These are phyloP conservation scores for Echinops telfairi DNA, from an alignment of 2,113 vertebrate genomes.

Conservation along the genomic window DNA sequence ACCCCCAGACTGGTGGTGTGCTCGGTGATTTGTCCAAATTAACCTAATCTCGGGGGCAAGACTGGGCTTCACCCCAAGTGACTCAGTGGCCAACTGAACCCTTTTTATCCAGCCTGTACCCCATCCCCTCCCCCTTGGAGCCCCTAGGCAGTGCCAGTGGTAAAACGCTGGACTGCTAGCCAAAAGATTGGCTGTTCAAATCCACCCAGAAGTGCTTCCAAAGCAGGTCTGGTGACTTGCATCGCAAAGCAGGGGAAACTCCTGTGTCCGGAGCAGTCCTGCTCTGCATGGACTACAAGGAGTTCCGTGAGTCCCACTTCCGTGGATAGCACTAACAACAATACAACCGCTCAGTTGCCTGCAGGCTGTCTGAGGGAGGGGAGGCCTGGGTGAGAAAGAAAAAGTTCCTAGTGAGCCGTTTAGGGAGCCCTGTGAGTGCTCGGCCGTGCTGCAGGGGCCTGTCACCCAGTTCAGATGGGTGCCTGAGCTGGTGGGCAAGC, in stretches of 20 bases:
- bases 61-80: background rate
- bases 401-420: background rate
- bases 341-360: background rate
- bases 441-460: background rate
- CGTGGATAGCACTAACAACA: background rate
- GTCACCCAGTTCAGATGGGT: background rate
- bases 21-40: constrained; percentile 27
- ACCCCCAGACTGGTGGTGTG: background rate
- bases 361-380: background rate
- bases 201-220: background rate
- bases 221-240: background rate
- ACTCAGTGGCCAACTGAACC: background rate
- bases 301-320: background rate
- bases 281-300: background rate
- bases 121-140: background rate
- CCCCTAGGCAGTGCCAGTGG: background rate
- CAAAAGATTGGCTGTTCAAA: background rate
- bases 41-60: constrained; percentile 31
- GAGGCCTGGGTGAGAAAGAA: background rate
- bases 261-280: background rate
- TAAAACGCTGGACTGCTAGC: background rate
- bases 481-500: background rate
- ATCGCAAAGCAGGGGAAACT: background rate
- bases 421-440: background rate
- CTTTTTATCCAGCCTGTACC: background rate